Percentiles rank a stretch among this genome's conserved stretches.
These are phyloP conservation scores for Chydorus sphaericus DNA, from an alignment of 2,888 invertebrate species.

Conservation along the genomic window DNA sequence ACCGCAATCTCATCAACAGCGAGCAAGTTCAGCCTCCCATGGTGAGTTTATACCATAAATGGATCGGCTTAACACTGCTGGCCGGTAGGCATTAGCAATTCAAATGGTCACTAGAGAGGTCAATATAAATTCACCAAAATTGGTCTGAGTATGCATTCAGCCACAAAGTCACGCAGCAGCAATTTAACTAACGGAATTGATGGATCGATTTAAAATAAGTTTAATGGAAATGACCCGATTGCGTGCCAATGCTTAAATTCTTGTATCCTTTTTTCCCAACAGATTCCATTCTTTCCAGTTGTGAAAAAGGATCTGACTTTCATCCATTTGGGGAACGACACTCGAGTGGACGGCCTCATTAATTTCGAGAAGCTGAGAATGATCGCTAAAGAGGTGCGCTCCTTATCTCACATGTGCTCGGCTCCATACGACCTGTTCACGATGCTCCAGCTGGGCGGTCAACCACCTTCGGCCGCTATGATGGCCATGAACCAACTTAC, in stretches of 20 bases:
- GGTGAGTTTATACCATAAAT: conserved; percentile 37
- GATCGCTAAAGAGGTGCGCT: conserved; percentile 90
- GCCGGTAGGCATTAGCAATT: too few species aligned
- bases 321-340: conserved; percentile 92
- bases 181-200: too few species aligned
- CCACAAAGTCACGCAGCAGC: too few species aligned
- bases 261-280: conserved; percentile 17
- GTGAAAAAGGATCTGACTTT: conserved; percentile 74
- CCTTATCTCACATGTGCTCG: conserved; percentile 86
- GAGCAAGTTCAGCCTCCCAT: conserved; percentile 76
- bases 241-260: conserved; percentile 1
- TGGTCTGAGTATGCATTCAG: too few species aligned
- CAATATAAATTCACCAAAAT: too few species aligned
- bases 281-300: conserved; percentile 43
- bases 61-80: too few species aligned
- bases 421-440: conserved; percentile 77
- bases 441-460: conserved; percentile 69
- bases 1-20: conserved; percentile 79
- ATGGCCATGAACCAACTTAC: conserved; percentile 75
- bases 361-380: conserved; percentile 97
- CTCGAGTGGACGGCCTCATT: conserved; percentile 69
- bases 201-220: too few species aligned
- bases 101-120: too few species aligned
- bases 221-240: too few species aligned
- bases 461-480: conserved; percentile 76